Base-by-base conservation (phyloP, 2,113 vertebrate species). In the Isurus oxyrinchus region DNA sequence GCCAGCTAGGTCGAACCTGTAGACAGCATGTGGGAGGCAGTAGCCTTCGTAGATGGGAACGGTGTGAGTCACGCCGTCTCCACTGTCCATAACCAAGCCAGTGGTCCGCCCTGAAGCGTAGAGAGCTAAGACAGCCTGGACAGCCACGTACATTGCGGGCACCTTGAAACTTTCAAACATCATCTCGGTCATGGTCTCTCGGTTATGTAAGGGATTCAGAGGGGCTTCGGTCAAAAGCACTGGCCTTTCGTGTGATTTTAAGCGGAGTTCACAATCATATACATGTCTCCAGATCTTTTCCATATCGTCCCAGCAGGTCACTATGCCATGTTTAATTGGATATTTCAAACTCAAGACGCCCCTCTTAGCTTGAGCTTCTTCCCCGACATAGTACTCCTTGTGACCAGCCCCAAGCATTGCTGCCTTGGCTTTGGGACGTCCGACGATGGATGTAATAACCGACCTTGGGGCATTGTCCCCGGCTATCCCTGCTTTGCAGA, bases 111-210 rank as follows among this genome's bases (percentile, higher is more conserved):
- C 97, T 0, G 97, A 97, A 0, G 98, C 96, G 0, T 97, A 98
- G 0, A 98, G 97, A 0, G 97, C 97, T 96, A 98, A 69, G 0
- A 97, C 97, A 0, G 97, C 97, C 96, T 98, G 98, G 95, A 97
- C 97, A 0, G 97, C 97, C 6, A 97, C 40, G 1, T 98, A 97
- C 97, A 97, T 97, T 3, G 98, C 97, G 0, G 97, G 97, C n/a
- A 97, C 98, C 0, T 35, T 7, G 55, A 98, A 98, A 16, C 14
- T 96, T 96, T 98, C 97, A 0, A 98, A 98, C 97, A 97, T 97
- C n/a, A 98, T 59, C 84, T 98, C 97, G 0, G 96, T 97, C 96
- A 81, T 97, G 96, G 86, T 98, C 95, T 98, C 97, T 0, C 97
- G 95, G 35, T 97, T 97, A 96, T 97, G 96, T 59, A 97, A 59